phyloP scores from a whole-genome alignment of 2,113 vertebrate genomes.

The Argyrosomus japonicus region DNA sequence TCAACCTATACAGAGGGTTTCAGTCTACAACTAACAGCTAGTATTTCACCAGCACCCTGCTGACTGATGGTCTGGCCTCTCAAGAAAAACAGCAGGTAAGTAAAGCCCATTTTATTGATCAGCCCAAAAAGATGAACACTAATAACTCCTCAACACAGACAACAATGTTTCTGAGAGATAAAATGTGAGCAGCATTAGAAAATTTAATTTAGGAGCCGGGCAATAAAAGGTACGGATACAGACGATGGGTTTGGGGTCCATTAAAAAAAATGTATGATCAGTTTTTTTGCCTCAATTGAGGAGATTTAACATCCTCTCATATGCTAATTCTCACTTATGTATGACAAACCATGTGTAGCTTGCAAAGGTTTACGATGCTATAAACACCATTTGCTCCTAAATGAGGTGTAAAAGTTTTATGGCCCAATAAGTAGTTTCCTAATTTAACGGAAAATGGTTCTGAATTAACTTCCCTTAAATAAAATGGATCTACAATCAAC shows the following conservation, averaged over 20 bases:
- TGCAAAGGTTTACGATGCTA: not conserved
- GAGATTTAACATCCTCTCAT: not conserved
- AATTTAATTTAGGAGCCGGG: not conserved
- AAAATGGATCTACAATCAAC: not conserved
- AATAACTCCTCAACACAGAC: not conserved
- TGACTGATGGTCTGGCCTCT: not conserved
- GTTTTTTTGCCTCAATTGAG: not conserved
- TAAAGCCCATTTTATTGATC: conserved; percentile 36
- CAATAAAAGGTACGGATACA: not conserved
- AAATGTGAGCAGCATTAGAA: not conserved
- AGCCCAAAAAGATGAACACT: not conserved
- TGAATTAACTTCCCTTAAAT: not conserved
- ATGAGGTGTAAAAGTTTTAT: not conserved
- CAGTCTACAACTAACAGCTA: not conserved
- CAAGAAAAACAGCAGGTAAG: not conserved
- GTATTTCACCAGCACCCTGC: not conserved
- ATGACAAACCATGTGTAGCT: not conserved
- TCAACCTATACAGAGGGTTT: not conserved
- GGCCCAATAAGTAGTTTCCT: not conserved
- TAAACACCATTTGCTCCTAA: not conserved
- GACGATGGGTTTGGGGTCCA: not conserved
- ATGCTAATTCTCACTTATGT: not conserved
- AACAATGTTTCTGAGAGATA: not conserved
- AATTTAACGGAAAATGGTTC: not conserved
- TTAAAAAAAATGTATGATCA: not conserved